phyloP scores from a whole-genome alignment of 2,888 invertebrate species.

The Carabus problematicus region DNA sequence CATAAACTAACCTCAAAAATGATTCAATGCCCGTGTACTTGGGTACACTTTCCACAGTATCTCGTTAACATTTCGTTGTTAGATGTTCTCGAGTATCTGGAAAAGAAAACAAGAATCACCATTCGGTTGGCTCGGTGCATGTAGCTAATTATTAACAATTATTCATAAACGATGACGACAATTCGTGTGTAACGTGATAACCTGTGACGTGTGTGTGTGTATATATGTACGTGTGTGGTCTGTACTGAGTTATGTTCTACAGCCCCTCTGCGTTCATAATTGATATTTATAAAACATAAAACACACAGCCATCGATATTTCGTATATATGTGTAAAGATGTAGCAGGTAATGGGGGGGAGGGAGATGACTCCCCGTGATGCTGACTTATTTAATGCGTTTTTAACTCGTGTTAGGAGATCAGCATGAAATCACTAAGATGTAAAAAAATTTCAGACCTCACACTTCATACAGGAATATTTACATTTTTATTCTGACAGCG shows the following conservation, averaged over 20 bases:
- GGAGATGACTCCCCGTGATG: slow-evolving; percentile 4
- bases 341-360: neutral
- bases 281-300: slow-evolving; percentile 36
- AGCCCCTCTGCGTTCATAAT: slow-evolving; percentile 15
- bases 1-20: no score
- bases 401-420: slow-evolving; percentile 35
- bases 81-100: no score
- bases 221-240: slow-evolving; percentile 45
- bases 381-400: slow-evolving; percentile 43
- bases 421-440: slow-evolving; percentile 40
- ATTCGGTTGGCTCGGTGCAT: no score
- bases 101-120: no score
- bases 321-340: neutral
- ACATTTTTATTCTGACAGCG: neutral
- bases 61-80: no score
- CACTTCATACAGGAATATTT: slow-evolving; percentile 42
- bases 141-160: no score
- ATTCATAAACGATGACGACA: no score
- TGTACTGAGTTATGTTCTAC: slow-evolving; percentile 39
- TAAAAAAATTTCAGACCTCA: slow-evolving; percentile 44
- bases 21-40: no score
- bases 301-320: slow-evolving; percentile 33
- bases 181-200: slow-evolving; percentile 11
- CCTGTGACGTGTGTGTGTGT: slow-evolving; percentile 43
- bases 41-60: no score